Base-by-base conservation (phyloP, 2,797 vertebrate genomes). In the Enteromius paludinosus region DNA sequence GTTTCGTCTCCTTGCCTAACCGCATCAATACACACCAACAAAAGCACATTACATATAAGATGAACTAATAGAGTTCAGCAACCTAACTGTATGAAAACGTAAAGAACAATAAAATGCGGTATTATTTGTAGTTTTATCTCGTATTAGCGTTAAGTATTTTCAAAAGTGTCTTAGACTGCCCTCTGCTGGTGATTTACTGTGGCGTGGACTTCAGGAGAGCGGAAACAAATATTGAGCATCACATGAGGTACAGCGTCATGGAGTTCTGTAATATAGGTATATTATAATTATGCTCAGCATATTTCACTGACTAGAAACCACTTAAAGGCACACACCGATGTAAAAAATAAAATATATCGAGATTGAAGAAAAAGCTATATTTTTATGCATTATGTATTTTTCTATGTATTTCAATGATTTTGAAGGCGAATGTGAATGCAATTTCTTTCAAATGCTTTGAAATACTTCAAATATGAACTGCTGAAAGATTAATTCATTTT, bases 131-230 rank as follows among this genome's bases (percentile, higher is more conserved):
- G 4, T 4, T 80, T 30, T 62, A 30, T 61, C 3, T 79, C 23
- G 2, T 45, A 23, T 15, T n/a, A 45, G 18, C 7, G 23, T 71
- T 10, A 45, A 10, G 10, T 5, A 17, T 79, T 66, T 43, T 8
- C 2, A 68, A 41, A 41, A n/a, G 54, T 38, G 45, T 66, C 23
- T 28, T 15, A 79, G 47, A 61, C 35, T 45, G 66, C 33, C 35
- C 23, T 68, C 80, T 82, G 43, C 45, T 82, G 71, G 79, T 62
- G 38, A 62, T 71, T 43, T 47, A 5, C 5, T 1, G 10, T 18
- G 35, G 1, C 17, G 5, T 49, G 45, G 69, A 12, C 11, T 74
- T 56, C 30, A 4, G 20, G 70, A 49, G 25, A 20, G 25, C n/a
- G 18, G 20, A 35, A 35, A 56, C 47, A 23, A 61, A 15, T 12